Percentiles rank a stretch among this genome's conserved stretches.
Conservation (phyloP, 2,888 invertebrate species). For the Platypus cylindrus region DNA sequence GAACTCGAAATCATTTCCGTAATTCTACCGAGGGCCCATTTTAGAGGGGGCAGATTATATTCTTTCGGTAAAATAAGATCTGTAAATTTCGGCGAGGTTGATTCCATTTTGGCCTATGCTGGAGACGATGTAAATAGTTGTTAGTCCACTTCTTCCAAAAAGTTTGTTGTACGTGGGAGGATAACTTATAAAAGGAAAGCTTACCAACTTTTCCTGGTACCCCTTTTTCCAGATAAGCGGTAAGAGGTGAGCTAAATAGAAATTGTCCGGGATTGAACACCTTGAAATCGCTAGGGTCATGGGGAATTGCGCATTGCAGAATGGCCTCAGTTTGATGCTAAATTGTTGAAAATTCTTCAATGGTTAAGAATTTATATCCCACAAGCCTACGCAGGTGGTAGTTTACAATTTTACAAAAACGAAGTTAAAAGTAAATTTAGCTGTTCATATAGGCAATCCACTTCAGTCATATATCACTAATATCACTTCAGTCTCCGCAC, state of each 20-base stretch:
- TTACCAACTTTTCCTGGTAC: neutral
- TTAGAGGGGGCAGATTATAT: neutral
- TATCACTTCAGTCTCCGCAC: constrained; percentile 6
- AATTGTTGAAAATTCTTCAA: constrained; percentile 6
- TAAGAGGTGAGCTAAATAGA: constrained; percentile 4
- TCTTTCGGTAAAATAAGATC: neutral
- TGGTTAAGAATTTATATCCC: constrained; percentile 2
- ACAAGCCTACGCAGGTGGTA: constrained; percentile 2
- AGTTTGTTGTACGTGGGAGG: neutral
- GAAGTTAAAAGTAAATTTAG: no score
- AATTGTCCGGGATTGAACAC: no score
- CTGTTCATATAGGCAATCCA: no score
- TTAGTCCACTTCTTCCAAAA: constrained; percentile 7
- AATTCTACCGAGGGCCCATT: neutral
- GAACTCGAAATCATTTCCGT: neutral
- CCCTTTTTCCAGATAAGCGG: constrained; percentile 4
- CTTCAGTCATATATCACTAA: no score
- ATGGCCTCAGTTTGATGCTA: constrained; percentile 6
- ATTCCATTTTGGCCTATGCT: no score
- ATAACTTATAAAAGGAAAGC: neutral
- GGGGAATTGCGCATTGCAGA: constrained; percentile 3
- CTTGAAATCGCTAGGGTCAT: constrained; percentile 4
- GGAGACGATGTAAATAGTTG: neutral
- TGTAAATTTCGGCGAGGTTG: no score
- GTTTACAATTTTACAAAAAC: constrained; percentile 1